Conservation (phyloP, 2,113 vertebrate species). For the Zosterops pallidus region DNA sequence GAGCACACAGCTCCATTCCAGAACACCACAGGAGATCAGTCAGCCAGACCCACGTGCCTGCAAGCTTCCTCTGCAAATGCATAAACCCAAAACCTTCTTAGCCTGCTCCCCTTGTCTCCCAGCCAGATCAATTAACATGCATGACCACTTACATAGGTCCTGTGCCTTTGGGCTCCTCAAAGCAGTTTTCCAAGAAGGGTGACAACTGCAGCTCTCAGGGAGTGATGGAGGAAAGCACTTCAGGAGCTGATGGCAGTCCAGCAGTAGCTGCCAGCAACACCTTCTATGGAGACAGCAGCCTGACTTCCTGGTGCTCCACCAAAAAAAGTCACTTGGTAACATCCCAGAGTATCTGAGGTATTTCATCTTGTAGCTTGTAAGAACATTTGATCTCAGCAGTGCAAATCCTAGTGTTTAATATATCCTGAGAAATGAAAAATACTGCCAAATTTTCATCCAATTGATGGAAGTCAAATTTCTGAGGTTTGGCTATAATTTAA, state of each 20-base stretch:
- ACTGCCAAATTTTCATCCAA: background rate
- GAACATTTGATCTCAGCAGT: background rate
- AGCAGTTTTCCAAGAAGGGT: background rate
- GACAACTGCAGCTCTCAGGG: background rate
- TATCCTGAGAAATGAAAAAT: background rate
- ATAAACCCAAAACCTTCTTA: background rate
- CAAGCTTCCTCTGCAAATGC: background rate
- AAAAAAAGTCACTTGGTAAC: background rate
- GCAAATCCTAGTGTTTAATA: background rate
- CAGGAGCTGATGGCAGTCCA: accelerated
- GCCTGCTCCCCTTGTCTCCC: background rate
- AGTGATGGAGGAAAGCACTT: background rate
- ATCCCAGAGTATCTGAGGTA: background rate
- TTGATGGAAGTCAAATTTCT: background rate
- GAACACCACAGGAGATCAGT: background rate
- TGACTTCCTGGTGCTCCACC: background rate
- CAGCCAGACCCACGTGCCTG: background rate
- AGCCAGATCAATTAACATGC: background rate
- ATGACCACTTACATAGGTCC: accelerated
- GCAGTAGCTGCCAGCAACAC: background rate
- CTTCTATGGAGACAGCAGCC: accelerated
- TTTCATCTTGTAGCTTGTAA: background rate
- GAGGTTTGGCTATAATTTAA: background rate
- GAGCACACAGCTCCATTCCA: background rate
- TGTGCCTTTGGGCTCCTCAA: background rate